Conservation (phyloP, 2,113 vertebrate species). For the Bufo gargarizans region DNA sequence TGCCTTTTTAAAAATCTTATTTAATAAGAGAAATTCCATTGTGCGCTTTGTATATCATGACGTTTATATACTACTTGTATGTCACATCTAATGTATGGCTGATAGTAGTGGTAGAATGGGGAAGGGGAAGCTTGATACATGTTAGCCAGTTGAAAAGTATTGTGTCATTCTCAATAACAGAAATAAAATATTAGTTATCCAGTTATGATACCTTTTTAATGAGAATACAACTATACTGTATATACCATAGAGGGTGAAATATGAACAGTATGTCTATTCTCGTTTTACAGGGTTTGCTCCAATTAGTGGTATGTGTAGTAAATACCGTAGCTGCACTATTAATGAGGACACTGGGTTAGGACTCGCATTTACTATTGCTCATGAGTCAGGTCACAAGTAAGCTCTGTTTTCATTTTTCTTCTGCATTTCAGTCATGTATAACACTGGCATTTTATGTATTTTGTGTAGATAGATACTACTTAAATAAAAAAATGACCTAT, state of each 20-base stretch:
- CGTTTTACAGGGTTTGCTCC: slow-evolving; percentile 82
- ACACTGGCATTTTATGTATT: not conserved
- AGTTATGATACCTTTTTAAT: not conserved
- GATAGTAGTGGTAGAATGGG: not conserved
- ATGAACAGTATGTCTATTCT: not conserved
- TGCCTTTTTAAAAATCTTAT: too few species aligned
- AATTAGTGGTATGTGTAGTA: slow-evolving; percentile 93
- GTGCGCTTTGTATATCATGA: not conserved
- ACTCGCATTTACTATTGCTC: slow-evolving; percentile 89
- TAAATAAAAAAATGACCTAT: too few species aligned
- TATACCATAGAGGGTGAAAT: not conserved
- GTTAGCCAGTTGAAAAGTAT: too few species aligned
- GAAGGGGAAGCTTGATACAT: too few species aligned
- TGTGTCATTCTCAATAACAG: too few species aligned
- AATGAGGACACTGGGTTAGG: slow-evolving; percentile 90
- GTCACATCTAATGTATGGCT: not conserved
- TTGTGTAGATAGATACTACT: too few species aligned
- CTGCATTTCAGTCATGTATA: not conserved
- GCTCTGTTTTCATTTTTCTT: slow-evolving; percentile 31
- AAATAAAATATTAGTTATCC: too few species aligned
- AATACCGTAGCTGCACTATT: slow-evolving; percentile 87
- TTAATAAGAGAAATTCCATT: not conserved
- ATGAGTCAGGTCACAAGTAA: slow-evolving; percentile 94
- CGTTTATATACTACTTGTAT: not conserved
- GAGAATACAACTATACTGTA: not conserved